A percentile compares a stretch with the other conserved stretches of the same genome.
Conservation (phyloP, 2,113 vertebrate species). For the Falcunculus frontatus region DNA sequence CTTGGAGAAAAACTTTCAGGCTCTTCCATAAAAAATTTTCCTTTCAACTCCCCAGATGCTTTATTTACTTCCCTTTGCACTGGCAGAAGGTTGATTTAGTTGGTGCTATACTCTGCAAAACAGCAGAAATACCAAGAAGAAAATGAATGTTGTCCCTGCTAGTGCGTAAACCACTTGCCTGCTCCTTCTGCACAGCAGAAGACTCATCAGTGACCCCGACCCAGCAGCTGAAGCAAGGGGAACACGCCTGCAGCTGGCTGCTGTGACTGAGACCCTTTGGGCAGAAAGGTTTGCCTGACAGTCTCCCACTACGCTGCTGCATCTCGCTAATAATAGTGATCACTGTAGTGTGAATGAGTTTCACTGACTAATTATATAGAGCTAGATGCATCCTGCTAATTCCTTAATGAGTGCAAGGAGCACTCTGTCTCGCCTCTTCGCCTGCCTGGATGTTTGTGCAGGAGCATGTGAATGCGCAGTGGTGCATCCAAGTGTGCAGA, state of each 20-base stretch:
- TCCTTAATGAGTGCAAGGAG: not conserved
- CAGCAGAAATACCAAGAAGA: not conserved
- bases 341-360: not conserved
- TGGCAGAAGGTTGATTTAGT: not conserved
- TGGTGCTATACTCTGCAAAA: not conserved
- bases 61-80: not conserved
- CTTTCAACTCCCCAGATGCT: not conserved
- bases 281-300: not conserved
- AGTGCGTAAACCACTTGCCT: not conserved
- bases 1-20: not conserved
- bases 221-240: not conserved
- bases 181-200: not conserved
- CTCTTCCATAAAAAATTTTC: not conserved
- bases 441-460: not conserved
- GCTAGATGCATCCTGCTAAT: not conserved
- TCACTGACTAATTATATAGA: not conserved
- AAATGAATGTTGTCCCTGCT: not conserved
- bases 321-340: not conserved
- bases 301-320: not conserved
- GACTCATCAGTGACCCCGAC: not conserved
- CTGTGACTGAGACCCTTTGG: not conserved
- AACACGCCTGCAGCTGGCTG: not conserved
- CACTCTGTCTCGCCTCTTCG: not conserved
- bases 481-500: not conserved
- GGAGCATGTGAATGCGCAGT: not conserved